phyloP scores from a whole-genome alignment of 2,113 vertebrate species.

The Amblyornis subalaris region DNA sequence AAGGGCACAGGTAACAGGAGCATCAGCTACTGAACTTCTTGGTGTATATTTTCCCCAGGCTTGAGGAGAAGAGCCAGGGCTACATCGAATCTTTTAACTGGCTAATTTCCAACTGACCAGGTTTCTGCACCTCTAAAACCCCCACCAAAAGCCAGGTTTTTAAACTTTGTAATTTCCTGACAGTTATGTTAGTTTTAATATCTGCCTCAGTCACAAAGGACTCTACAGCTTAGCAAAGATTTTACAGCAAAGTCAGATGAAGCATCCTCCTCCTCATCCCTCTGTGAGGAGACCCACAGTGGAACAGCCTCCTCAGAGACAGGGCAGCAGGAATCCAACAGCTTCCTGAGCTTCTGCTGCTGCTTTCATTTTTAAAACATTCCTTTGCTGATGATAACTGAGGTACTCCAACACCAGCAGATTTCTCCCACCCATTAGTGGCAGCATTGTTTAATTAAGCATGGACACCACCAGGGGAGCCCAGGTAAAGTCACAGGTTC shows the following conservation, averaged over 20 bases:
- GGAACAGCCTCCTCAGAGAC: background rate
- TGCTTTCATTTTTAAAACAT: background rate
- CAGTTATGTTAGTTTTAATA: background rate
- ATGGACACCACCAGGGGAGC: background rate
- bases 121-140: background rate
- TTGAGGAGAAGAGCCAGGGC: background rate
- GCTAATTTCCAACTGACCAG: background rate
- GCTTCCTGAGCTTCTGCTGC: background rate
- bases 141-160: background rate
- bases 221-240: background rate
- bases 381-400: background rate
- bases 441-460: background rate
- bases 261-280: background rate
- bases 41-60: background rate
- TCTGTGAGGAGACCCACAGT: background rate
- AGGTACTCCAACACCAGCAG: background rate
- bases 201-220: background rate
- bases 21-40: background rate
- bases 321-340: background rate
- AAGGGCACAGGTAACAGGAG: background rate
- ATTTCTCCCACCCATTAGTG: fast-evolving
- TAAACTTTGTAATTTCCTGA: background rate
- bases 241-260: background rate
- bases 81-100: background rate
- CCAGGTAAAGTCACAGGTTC: background rate